Base-by-base conservation (phyloP, 30 jellyfish, hydroid and myxozoan species). In the Aurelia aurita complex sp. Pacific region DNA sequence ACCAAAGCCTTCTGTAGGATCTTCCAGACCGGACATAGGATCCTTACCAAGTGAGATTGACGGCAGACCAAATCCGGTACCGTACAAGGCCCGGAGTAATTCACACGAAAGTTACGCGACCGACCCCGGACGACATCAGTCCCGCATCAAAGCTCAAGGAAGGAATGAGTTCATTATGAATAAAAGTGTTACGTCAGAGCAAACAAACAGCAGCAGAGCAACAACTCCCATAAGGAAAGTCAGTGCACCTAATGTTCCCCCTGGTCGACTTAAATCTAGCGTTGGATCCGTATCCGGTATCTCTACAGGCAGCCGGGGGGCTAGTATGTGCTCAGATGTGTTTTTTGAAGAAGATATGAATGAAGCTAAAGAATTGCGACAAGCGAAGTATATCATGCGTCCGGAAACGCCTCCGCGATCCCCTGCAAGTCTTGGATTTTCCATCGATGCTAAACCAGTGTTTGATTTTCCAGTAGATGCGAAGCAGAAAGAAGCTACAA, bases 331-430 rank as follows among this genome's bases (percentile, higher is more conserved):
- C 9, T 81, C 90, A 15, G 90, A 81, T 54, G 90, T 81, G 46
- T 81, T 81, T 64, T 17, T 64, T 54, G 85, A 74, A n/a, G 90
- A 81, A 13, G 90, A 81, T 12, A 72, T 29, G 15, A 38, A 62
- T n/a, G 81, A 67, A 10, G 35, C 36, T 18, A 35, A 50, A 7
- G 67, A 64, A 3, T 34, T 33, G 10, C 17, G 78, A 64, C 59
- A 70, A 7, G 53, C 69, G 50, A 83, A 35, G 63, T 73, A 43
- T 14, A 18, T 15, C 23, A 70, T 67, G 34, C 92, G 87, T 15
- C 92, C 92, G 2, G 77, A 71, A 38, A 86, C 97, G 14, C 97
- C 97, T 4, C 97, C 97, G 10, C 91, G 97, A 36, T 90, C 97
- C 50, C 97, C 97, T 5, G 81, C 80, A 64, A 90, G 97, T 75